These are phyloP conservation scores for Staurois parvus DNA, from an alignment of 2,797 vertebrate species.

Conservation along the genomic window DNA sequence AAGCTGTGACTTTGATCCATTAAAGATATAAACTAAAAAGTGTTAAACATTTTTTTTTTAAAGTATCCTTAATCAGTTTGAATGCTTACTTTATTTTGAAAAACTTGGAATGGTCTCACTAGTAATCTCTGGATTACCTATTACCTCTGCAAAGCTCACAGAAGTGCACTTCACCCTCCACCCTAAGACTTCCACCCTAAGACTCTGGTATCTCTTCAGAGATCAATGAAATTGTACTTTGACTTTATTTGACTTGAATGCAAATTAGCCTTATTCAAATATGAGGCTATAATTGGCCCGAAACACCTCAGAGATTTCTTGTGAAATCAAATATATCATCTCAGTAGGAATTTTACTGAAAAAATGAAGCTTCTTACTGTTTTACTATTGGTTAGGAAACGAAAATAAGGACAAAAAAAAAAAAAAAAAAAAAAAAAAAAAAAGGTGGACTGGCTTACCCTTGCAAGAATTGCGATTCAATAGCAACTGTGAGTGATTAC, in stretches of 20 bases:
- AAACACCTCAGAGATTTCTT: conserved; percentile 32
- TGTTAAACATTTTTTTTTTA: no score
- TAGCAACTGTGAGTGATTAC: neutral
- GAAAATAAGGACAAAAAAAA: neutral
- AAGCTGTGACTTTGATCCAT: no score
- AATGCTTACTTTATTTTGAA: neutral
- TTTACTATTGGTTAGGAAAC: neutral
- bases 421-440: neutral
- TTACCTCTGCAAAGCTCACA: conserved; percentile 2
- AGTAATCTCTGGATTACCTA: conserved; percentile 10
- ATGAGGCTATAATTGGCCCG: conserved; percentile 21
- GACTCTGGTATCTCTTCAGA: conserved; percentile 15
- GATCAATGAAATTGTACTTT: conserved; percentile 56
- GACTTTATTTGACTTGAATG: conserved; percentile 58
- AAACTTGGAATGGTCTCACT: neutral
- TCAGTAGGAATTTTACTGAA: neutral
- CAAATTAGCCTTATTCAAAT: conserved; percentile 47
- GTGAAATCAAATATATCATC: conserved; percentile 42
- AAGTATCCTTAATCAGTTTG: neutral
- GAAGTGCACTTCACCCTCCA: conserved; percentile 3
- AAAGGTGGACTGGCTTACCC: neutral
- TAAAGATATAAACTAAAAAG: no score
- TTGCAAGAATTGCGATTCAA: neutral
- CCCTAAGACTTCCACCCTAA: neutral
- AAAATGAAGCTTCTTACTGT: conserved; percentile 7